phyloP scores from a whole-genome alignment of 2,888 invertebrate genomes.

The Hypomecis atomaria region DNA sequence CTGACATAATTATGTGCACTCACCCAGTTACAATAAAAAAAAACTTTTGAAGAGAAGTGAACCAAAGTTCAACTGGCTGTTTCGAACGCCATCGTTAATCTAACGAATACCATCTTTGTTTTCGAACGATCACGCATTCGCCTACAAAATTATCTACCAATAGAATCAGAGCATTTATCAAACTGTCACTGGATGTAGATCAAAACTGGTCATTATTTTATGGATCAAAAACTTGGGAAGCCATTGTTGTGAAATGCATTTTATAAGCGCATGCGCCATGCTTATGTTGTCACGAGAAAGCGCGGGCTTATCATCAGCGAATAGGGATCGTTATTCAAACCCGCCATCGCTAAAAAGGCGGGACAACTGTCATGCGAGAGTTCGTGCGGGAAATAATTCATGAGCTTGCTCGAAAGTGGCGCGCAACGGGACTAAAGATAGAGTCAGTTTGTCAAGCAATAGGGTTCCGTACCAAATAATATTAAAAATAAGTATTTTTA shows the following conservation, averaged over 20 bases:
- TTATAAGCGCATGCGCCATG: slow-evolving; percentile 63
- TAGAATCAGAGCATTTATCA: slow-evolving; percentile 28
- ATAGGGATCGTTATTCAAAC: slow-evolving; percentile 54
- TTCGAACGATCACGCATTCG: background rate
- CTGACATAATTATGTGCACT: no score
- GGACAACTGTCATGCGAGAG: slow-evolving; percentile 44
- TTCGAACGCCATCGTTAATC: no score
- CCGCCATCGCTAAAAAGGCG: slow-evolving; percentile 75
- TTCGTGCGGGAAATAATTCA: slow-evolving; percentile 4
- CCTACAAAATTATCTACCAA: slow-evolving; percentile 33
- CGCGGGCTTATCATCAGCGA: slow-evolving; percentile 59
- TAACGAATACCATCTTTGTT: background rate
- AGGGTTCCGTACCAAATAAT: slow-evolving; percentile 20
- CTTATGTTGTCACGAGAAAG: slow-evolving; percentile 47
- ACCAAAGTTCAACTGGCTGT: no score
- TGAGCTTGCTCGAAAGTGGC: background rate
- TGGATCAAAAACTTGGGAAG: slow-evolving; percentile 38
- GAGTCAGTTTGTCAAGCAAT: background rate
- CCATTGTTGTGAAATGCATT: slow-evolving; percentile 57
- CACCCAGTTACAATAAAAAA: no score
- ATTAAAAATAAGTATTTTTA: no score
- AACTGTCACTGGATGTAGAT: slow-evolving; percentile 25
- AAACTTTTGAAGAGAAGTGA: no score
- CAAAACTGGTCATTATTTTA: no score
- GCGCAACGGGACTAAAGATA: slow-evolving; percentile 1